Conservation (phyloP, 2,797 vertebrate genomes). For the Botia almorhae region DNA sequence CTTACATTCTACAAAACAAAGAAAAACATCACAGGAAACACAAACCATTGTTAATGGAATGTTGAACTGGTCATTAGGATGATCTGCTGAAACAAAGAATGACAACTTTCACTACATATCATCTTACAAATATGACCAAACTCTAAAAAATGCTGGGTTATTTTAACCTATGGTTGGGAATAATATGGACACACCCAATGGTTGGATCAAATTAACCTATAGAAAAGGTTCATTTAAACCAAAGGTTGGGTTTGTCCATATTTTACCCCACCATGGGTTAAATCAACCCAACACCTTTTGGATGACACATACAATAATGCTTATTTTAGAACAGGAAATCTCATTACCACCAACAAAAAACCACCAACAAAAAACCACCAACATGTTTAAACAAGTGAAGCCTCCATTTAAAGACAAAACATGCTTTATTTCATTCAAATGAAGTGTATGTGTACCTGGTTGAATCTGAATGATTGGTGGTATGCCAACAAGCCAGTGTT, state of each 20-base stretch:
- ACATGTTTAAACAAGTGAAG: not conserved
- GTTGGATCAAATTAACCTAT: no score
- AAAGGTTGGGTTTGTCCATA: no score
- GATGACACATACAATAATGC: not conserved
- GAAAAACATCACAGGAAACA: conserved; percentile 48
- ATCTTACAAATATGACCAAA: not conserved
- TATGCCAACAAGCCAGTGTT: not conserved
- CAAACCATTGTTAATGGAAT: conserved; percentile 63
- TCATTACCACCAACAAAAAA: conserved; percentile 1
- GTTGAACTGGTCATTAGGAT: conserved; percentile 40
- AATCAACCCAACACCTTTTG: no score
- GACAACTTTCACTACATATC: conserved; percentile 27
- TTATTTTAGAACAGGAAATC: not conserved
- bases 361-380: not conserved
- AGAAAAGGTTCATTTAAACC: no score
- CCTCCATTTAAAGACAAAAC: not conserved
- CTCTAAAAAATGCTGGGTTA: no score
- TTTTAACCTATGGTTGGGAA: no score
- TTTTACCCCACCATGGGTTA: no score
- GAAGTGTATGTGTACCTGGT: conserved; percentile 38
- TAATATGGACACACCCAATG: no score
- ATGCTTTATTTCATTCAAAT: not conserved
- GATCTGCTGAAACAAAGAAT: conserved; percentile 64
- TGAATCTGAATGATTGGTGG: conserved; percentile 9
- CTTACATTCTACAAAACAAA: conserved; percentile 15